phyloP scores from a whole-genome alignment of 2,797 vertebrate species.

The Knipowitschia caucasica region DNA sequence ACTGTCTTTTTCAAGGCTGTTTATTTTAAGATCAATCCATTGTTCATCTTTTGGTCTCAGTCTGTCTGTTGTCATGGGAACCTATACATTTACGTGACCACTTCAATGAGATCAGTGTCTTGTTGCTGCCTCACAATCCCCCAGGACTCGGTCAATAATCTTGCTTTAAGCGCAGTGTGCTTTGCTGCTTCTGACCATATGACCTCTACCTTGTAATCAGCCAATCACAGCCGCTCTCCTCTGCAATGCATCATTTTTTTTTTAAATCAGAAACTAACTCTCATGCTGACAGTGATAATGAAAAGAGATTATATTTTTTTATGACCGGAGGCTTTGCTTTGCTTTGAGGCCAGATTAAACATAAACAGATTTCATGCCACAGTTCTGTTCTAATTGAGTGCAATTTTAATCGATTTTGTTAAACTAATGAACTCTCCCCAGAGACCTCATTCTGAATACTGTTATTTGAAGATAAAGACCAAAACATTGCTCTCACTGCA shows the following conservation, averaged over 20 bases:
- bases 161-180: constrained; percentile 11
- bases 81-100: neutral
- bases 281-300: too few relatives aligned
- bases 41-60: too few relatives aligned
- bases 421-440: too few relatives aligned
- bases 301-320: neutral
- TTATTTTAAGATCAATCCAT: too few relatives aligned
- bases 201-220: constrained; percentile 8
- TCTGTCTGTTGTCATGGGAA: neutral
- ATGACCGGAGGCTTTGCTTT: neutral
- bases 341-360: neutral
- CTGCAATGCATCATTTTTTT: neutral
- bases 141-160: neutral
- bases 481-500: neutral
- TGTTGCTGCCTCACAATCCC: neutral
- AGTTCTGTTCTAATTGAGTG: neutral
- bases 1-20: too few relatives aligned
- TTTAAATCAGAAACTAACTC: too few relatives aligned
- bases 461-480: neutral
- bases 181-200: constrained; percentile 5
- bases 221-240: constrained; percentile 18
- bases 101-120: neutral
- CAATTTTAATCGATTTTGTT: too few relatives aligned
- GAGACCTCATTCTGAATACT: too few relatives aligned
- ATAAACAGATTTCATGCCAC: neutral